A percentile compares a stretch with the other conserved stretches of the same genome.
These are phyloP conservation scores for Aproaerema taeniolella DNA, from an alignment of 2,888 invertebrate species.

Conservation along the genomic window DNA sequence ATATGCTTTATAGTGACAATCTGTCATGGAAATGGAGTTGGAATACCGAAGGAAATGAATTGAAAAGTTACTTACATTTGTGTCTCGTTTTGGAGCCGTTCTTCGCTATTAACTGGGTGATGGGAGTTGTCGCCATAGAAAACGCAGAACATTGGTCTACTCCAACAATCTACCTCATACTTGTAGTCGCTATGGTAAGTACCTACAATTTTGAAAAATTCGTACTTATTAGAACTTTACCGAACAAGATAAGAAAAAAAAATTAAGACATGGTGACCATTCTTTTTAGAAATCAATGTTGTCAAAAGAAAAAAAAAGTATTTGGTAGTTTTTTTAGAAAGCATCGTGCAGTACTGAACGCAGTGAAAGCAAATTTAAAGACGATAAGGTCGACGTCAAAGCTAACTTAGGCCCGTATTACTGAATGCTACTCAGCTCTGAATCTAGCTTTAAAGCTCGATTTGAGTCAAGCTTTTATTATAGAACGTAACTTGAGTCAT, in stretches of 20 bases:
- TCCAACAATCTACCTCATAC: slow-evolving; percentile 76
- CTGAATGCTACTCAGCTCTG: too few relatives aligned
- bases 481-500: too few relatives aligned
- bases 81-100: slow-evolving; percentile 83
- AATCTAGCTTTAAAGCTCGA: too few relatives aligned
- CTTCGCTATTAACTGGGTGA: slow-evolving; percentile 85
- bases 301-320: background rate
- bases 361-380: too few relatives aligned
- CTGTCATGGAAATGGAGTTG: slow-evolving; percentile 65
- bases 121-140: slow-evolving; percentile 84
- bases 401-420: too few relatives aligned
- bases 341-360: too few relatives aligned
- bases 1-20: slow-evolving; percentile 65
- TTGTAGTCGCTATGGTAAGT: slow-evolving; percentile 75
- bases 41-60: slow-evolving; percentile 73
- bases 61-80: slow-evolving; percentile 78
- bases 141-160: slow-evolving; percentile 80
- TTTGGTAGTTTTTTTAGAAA: background rate
- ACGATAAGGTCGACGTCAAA: too few relatives aligned
- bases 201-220: background rate
- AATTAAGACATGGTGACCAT: too few relatives aligned
- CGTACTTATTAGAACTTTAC: too few relatives aligned
- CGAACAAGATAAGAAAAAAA: too few relatives aligned
- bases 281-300: too few relatives aligned
- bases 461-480: too few relatives aligned